These are phyloP conservation scores for Ophthalmolycus amberensis DNA, from an alignment of 2,113 vertebrate species.

Conservation along the genomic window DNA sequence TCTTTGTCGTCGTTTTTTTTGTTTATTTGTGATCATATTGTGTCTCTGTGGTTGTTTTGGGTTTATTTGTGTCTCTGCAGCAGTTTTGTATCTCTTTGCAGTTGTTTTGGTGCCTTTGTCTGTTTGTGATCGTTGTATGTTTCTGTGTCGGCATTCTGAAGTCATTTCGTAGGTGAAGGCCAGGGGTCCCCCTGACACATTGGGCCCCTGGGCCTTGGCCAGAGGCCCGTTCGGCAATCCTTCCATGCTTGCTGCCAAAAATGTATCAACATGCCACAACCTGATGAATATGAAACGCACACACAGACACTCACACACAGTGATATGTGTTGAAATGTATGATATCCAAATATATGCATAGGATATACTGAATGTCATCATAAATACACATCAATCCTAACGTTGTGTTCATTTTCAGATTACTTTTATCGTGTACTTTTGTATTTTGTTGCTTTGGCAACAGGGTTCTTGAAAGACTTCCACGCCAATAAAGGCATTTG, in stretches of 20 bases:
- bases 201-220: not conserved
- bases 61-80: too few relatives aligned
- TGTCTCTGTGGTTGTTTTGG: too few relatives aligned
- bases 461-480: not conserved
- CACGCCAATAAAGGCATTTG: not conserved
- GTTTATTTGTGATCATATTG: too few relatives aligned
- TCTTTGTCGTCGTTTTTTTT: too few relatives aligned
- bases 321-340: not conserved
- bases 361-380: not conserved
- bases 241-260: not conserved
- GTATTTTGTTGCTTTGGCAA: not conserved
- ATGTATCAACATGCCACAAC: not conserved
- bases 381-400: not conserved
- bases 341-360: not conserved
- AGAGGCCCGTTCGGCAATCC: too few relatives aligned
- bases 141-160: not conserved
- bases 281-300: not conserved
- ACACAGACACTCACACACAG: not conserved
- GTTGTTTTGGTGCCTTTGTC: not conserved
- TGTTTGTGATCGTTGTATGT: not conserved
- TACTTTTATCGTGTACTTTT: not conserved
- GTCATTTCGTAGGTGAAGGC: not conserved
- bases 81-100: too few relatives aligned
- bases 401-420: not conserved
- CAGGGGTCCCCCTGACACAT: not conserved